Conservation (phyloP, 2,797 vertebrate genomes). For the Peromyscus attwateri region DNA sequence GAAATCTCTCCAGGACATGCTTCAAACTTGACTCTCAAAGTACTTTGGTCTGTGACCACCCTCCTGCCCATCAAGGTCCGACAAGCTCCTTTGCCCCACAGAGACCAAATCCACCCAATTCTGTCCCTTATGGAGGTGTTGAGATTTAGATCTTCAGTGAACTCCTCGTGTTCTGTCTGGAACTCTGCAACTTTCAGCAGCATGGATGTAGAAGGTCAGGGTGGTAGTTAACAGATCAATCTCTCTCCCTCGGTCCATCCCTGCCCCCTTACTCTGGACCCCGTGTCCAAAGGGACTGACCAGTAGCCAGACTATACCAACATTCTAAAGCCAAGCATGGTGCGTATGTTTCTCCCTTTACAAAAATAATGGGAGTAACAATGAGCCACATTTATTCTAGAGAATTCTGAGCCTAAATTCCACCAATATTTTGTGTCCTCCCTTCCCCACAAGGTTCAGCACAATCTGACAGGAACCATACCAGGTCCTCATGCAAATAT, state of each 20-base stretch:
- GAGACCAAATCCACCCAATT: background rate
- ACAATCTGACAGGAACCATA: background rate
- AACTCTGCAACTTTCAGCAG: background rate
- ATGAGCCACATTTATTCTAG: background rate
- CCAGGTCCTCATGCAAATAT: background rate
- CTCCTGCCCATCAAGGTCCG: background rate
- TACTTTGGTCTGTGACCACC: background rate
- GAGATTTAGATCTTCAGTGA: conserved; percentile 17
- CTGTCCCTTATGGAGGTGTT: background rate
- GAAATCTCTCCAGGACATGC: background rate
- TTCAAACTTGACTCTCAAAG: background rate
- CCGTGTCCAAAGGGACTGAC: background rate
- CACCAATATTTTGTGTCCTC: background rate
- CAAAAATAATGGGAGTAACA: background rate
- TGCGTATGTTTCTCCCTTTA: background rate
- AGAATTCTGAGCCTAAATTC: conserved; percentile 30
- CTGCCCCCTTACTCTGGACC: background rate
- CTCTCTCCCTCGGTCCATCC: background rate
- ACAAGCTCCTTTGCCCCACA: background rate
- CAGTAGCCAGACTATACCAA: background rate
- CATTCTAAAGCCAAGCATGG: background rate
- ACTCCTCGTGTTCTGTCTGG: background rate
- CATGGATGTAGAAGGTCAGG: background rate
- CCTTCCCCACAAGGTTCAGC: background rate
- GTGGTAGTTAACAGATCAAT: background rate